Evolutionary conservation across 2,113 vertebrate genomes (phyloP), one percentile per base, ranked within the genome.

Genomic region (Laticauda laticaudata): DNA sequence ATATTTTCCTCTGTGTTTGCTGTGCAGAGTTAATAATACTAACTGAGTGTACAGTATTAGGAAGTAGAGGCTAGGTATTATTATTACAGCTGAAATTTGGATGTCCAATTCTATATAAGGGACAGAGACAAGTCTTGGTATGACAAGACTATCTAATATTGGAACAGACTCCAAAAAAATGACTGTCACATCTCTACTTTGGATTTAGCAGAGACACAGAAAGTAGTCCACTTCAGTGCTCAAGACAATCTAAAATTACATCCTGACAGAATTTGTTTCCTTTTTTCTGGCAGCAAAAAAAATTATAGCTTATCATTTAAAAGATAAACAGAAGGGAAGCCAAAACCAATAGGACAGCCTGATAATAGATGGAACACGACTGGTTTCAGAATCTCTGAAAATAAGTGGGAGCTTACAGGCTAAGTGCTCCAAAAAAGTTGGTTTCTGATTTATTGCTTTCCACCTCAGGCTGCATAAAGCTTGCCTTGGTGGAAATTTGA

Each of bases 151-250:
- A 48, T 92, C 69, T 90, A 90, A 64, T 21, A 91, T 54, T 91
- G 48, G 29, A 81, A 81, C 48, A 29, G 20, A 14, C 48, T 61
- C 92, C 89, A 95, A 90, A 90, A 95, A 94, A 88, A 95, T 55
- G 90, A 92, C 95, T 92, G 94, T 96, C 92, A 93, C 61, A 56
- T 93, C 91, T 88, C 10, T 93, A 34, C 91, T 92, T 75, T 90
- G 93, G 93, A 92, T 94, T 92, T 81, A 92, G 56, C 29, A 93
- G 59, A 93, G 61, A 93, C 23, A 95, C 92, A 95, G 96, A 48
- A 43, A 87, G 56, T 45, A 93, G 34, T 15, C 51, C 64, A 89
- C 92, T 93, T 92, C 89, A 93, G n/a, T 10, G 26, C 21, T 91
- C 45, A 26, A 18, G 75, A 88, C 34, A 87, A 93, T 93, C 69